These are phyloP conservation scores for Pollenia labialis DNA, from an alignment of 2,888 invertebrate genomes.

Conservation along the genomic window DNA sequence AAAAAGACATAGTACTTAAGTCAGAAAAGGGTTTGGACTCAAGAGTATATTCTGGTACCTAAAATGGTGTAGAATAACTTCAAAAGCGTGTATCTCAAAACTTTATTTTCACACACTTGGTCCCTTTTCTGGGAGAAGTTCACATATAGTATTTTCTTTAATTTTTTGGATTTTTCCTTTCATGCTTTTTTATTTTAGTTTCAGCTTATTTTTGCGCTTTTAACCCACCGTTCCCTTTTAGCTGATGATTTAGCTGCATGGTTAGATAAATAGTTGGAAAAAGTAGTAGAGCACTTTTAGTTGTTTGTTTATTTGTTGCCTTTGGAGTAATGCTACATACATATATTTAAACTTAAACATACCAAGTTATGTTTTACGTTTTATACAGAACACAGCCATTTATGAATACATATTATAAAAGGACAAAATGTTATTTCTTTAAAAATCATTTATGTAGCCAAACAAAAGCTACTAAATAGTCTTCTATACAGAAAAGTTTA, in stretches of 20 bases:
- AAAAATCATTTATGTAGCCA: conserved; percentile 12
- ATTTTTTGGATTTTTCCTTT: too few species aligned
- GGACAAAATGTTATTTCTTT: conserved; percentile 31
- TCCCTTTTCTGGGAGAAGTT: too few species aligned
- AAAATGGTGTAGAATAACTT: too few species aligned
- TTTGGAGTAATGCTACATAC: conserved; percentile 36
- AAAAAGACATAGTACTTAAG: too few species aligned
- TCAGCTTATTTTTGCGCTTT: neutral
- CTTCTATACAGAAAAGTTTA: conserved; percentile 13
- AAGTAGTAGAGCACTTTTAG: neutral
- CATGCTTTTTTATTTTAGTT: neutral
- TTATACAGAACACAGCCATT: neutral
- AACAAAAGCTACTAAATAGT: neutral
- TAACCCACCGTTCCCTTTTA: conserved; percentile 30
- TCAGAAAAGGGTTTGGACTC: too few species aligned
- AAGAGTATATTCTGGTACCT: too few species aligned
- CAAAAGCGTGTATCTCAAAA: too few species aligned
- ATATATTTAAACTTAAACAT: conserved; percentile 12
- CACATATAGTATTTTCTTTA: too few species aligned
- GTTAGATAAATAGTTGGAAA: conserved; percentile 40
- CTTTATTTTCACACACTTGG: too few species aligned
- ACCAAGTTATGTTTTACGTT: conserved; percentile 13
- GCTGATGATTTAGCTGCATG: conserved; percentile 43
- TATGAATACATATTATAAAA: conserved; percentile 5
- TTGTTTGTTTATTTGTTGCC: conserved; percentile 39